Evolutionary conservation across 1,140 invertebrate species (phyloP), one percentile per base, ranked within the genome.

Genomic region (Lerema accius): DNA sequence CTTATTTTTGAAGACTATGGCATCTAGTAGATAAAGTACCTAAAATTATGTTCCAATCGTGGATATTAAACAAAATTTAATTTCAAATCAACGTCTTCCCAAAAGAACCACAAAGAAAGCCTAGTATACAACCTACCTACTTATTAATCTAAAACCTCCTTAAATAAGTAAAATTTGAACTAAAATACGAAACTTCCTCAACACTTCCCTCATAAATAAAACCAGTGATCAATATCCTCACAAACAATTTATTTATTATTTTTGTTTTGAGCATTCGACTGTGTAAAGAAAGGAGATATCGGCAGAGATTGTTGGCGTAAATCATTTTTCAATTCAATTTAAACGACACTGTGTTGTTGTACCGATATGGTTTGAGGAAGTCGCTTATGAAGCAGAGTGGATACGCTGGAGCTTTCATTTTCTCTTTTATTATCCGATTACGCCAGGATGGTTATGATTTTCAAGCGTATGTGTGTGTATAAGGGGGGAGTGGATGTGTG

Each of bases 301-400:
- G 76, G 62, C 75, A 77, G 70, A 76, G 72, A 84, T 83, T 86
- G 84, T 83, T 75, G 67, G 70, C 72, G 76, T 82, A 80, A 86
- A 86, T 86, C 77, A 82, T 80, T 82, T 84, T 85, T 79, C 82
- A 84, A 85, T 85, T 84, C 75, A 81, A 87, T 85, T 84, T 85
- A 80, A 84, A 78, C 75, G 79, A 80, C 77, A 80, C 71, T 76
- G 70, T 73, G 78, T 76, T 81, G 80, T 84, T 83, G 80, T 85
- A 76, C 71, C 72, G 69, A 71, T 75, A 69, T 67, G 61, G 50
- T 64, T 42, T 63, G 42, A 60, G 39, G 45, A 66, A 65, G 13
- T 42, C 37, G 63, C 17, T 32, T 37, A 11, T 46, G 59, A 51
- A 62, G 63, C 35, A 67, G 13, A 56, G 55, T 53, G 67, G 73